Conservation (phyloP, 2,113 vertebrate species). For the Pterocles gutturalis region DNA sequence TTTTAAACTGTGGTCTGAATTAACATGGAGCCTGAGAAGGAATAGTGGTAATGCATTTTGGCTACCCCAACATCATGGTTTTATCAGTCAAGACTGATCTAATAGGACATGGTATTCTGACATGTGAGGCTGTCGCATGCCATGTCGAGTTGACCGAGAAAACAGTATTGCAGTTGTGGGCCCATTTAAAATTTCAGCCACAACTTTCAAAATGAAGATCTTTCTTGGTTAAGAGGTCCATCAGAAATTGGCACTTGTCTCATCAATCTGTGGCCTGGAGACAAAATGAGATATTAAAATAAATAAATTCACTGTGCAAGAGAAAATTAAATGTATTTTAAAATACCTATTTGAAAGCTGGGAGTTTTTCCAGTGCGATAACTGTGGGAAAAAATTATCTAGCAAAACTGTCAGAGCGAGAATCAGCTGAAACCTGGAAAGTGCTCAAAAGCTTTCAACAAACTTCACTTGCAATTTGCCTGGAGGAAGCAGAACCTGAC, state of each 20-base stretch:
- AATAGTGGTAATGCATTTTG: neutral
- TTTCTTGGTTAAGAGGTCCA: neutral
- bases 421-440: slow-evolving; percentile 56
- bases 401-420: slow-evolving; percentile 26
- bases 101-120: neutral
- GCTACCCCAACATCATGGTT: neutral
- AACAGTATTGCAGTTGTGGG: neutral
- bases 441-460: slow-evolving; percentile 39
- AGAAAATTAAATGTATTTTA: slow-evolving; percentile 25
- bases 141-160: neutral
- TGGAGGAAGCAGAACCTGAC: slow-evolving; percentile 18
- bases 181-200: neutral
- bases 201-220: neutral
- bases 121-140: neutral
- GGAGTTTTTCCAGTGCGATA: slow-evolving; percentile 21
- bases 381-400: slow-evolving; percentile 41
- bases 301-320: slow-evolving; percentile 25
- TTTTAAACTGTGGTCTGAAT: neutral
- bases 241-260: neutral
- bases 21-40: neutral
- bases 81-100: slow-evolving; percentile 18
- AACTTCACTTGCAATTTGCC: slow-evolving; percentile 39
- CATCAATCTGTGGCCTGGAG: neutral
- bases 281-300: slow-evolving; percentile 9
- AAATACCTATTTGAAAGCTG: slow-evolving; percentile 28